Conservation (phyloP, 2,888 invertebrate species). For the Melieria crassipennis region DNA sequence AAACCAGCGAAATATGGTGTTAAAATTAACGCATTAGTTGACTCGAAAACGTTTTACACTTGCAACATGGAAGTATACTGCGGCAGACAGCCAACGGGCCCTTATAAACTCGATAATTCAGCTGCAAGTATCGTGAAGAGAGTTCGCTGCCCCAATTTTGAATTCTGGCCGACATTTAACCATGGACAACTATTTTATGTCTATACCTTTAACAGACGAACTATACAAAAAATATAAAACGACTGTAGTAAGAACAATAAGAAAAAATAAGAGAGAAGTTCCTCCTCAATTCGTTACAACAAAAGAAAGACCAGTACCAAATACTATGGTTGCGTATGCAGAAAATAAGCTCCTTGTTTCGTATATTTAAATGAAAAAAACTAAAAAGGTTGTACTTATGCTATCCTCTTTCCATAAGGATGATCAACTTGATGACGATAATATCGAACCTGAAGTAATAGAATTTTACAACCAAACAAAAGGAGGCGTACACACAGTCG, state of each 20-base stretch:
- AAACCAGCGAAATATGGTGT: constrained; percentile 11
- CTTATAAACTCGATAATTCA: too few relatives aligned
- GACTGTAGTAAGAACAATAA: constrained; percentile 5
- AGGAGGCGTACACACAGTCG: background rate
- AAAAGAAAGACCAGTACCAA: background rate
- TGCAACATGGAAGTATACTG: constrained; percentile 13
- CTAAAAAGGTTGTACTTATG: too few relatives aligned
- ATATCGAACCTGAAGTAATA: too few relatives aligned
- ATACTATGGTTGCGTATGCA: constrained; percentile 9
- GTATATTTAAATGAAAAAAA: too few relatives aligned
- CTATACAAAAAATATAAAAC: constrained; percentile 12
- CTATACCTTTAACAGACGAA: constrained; percentile 4
- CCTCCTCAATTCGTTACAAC: background rate
- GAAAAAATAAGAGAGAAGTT: constrained; percentile 6
- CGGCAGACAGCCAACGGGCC: constrained; percentile 1
- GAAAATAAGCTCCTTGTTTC: background rate
- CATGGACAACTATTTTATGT: background rate
- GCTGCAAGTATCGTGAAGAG: background rate
- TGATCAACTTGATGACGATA: too few relatives aligned
- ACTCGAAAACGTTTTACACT: constrained; percentile 14
- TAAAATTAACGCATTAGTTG: constrained; percentile 14
- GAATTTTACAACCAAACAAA: constrained; percentile 1
- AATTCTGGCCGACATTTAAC: background rate
- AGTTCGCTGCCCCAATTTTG: constrained; percentile 1
- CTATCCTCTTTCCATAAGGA: too few relatives aligned